These are phyloP conservation scores for Drepana arcuata DNA, from an alignment of 1,140 invertebrate species.

Conservation along the genomic window DNA sequence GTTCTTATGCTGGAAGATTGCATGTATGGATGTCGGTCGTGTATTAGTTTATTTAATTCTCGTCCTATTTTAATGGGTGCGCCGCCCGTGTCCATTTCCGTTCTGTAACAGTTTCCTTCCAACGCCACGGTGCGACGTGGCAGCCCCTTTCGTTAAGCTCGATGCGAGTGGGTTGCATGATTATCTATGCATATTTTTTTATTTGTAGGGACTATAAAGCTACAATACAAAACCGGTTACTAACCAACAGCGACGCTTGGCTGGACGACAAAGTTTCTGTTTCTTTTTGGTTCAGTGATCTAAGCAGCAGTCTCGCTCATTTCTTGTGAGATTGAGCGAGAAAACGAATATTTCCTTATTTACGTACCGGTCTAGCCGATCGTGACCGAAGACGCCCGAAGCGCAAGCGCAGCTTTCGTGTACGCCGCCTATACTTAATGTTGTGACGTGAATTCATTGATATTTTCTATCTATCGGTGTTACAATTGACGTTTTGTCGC, in stretches of 20 bases:
- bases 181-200: slow-evolving; percentile 57
- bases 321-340: slow-evolving; percentile 29
- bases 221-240: slow-evolving; percentile 56
- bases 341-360: slow-evolving; percentile 20
- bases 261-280: slow-evolving; percentile 56
- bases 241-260: slow-evolving; percentile 25
- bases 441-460: slow-evolving; percentile 51
- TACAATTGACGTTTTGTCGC: too few relatives aligned
- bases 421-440: slow-evolving; percentile 18
- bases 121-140: slow-evolving; percentile 5
- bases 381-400: slow-evolving; percentile 27
- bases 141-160: slow-evolving; percentile 27
- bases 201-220: slow-evolving; percentile 52
- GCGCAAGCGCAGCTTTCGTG: slow-evolving; percentile 31
- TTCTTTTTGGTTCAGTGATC: slow-evolving; percentile 66
- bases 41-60: slow-evolving; percentile 10
- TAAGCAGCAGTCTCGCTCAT: slow-evolving; percentile 19
- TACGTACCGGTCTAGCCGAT: slow-evolving; percentile 17
- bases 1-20: too few relatives aligned
- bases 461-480: slow-evolving; percentile 30
- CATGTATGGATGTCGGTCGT: background rate
- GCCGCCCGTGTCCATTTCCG: slow-evolving; percentile 49
- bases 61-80: slow-evolving; percentile 29
- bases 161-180: slow-evolving; percentile 22
- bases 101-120: slow-evolving; percentile 58